A percentile compares a stretch with the other conserved stretches of the same genome.
Conservation (phyloP, 2,888 invertebrate species). For the Apoda limacodes region DNA sequence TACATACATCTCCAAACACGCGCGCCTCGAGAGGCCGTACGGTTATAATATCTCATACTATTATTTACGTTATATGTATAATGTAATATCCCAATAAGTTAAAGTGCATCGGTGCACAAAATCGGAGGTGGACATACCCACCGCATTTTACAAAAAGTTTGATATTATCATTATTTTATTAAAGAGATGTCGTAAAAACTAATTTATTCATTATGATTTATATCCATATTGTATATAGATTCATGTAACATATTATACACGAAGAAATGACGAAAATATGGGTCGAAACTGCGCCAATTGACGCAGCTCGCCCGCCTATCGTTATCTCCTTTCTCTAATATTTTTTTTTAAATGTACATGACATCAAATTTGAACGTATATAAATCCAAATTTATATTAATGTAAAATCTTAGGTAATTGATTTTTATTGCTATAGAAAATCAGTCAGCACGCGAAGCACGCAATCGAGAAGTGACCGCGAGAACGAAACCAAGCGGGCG, state of each 20-base stretch:
- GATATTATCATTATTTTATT: conserved; percentile 69
- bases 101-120: conserved; percentile 71
- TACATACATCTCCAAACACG: conserved; percentile 77
- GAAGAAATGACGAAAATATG: conserved; percentile 69
- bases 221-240: conserved; percentile 73
- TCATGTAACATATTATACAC: conserved; percentile 75
- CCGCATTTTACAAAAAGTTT: conserved; percentile 68
- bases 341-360: conserved; percentile 57
- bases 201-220: conserved; percentile 68
- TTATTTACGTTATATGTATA: conserved; percentile 70
- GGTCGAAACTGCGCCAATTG: conserved; percentile 51
- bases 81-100: conserved; percentile 70
- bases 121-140: conserved; percentile 63
- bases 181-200: conserved; percentile 70
- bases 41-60: conserved; percentile 69
- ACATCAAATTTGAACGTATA: conserved; percentile 71
- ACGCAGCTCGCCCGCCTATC: conserved; percentile 62
- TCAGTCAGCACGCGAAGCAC: conserved; percentile 73
- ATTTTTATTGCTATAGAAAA: conserved; percentile 73
- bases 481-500: conserved; percentile 68
- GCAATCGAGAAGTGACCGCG: conserved; percentile 72
- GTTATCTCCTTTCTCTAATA: conserved; percentile 63
- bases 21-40: conserved; percentile 72
- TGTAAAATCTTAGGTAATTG: conserved; percentile 73
- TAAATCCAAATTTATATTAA: conserved; percentile 71